Conservation (phyloP, 2,113 vertebrate genomes). For the Plecturocebus donacophilus region DNA sequence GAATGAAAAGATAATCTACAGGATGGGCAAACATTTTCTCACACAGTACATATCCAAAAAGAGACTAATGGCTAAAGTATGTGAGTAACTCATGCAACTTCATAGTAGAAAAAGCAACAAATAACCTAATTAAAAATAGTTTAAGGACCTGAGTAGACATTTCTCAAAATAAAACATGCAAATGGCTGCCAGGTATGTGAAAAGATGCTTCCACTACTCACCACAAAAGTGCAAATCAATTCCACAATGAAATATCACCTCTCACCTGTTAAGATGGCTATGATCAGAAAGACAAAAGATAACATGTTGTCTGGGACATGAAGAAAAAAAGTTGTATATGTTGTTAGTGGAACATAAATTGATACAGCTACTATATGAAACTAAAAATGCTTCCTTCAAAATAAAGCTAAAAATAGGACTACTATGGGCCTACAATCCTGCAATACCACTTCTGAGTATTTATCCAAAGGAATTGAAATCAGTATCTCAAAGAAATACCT, state of each 20-base stretch:
- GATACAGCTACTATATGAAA: not conserved
- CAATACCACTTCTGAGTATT: not conserved
- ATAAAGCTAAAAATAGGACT: not conserved
- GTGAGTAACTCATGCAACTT: not conserved
- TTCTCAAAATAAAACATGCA: not conserved
- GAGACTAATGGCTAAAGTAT: not conserved
- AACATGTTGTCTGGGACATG: not conserved
- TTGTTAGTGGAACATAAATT: not conserved
- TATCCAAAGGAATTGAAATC: not conserved
- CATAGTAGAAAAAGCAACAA: not conserved
- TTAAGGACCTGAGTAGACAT: not conserved
- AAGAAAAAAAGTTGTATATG: not conserved
- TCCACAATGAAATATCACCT: not conserved
- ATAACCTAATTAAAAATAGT: not conserved
- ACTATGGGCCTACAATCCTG: not conserved
- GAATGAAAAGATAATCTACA: not conserved
- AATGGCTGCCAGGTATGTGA: not conserved
- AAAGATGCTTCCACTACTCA: not conserved
- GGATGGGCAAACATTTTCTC: not conserved
- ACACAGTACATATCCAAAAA: not conserved
- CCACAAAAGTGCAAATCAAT: not conserved
- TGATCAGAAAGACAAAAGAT: not conserved
- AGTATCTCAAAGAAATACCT: not conserved
- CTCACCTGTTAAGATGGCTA: not conserved
- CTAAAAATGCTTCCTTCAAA: not conserved